phyloP scores from a whole-genome alignment of 2,113 vertebrate species.

The Ivindomyrus marchei region DNA sequence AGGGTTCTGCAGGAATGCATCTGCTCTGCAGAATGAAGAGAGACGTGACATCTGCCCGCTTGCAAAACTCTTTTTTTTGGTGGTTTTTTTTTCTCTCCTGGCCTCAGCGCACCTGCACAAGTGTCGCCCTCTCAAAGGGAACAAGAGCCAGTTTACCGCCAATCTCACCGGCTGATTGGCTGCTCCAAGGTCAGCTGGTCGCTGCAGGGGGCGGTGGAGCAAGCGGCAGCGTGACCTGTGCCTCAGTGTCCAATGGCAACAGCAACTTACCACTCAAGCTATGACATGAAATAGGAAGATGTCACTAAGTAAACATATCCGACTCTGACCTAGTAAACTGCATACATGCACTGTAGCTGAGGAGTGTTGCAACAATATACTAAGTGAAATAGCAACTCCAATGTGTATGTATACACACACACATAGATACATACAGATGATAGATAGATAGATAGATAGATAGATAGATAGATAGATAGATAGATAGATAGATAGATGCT shows the following conservation, averaged over 20 bases:
- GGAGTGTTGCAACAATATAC: background rate
- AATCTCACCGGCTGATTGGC: background rate
- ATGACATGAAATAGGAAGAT: conserved; percentile 29
- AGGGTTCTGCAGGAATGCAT: background rate
- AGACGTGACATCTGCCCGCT: background rate
- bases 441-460: background rate
- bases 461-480: background rate
- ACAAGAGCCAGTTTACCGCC: background rate
- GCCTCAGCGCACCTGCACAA: conserved; percentile 3
- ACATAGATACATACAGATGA: background rate
- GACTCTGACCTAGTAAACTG: conserved; percentile 10
- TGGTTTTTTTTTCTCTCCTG: background rate
- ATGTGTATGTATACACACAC: background rate
- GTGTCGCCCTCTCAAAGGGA: background rate
- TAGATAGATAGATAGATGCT: background rate
- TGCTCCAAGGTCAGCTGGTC: background rate
- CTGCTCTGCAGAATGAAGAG: background rate
- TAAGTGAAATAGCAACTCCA: background rate
- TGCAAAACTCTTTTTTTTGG: background rate
- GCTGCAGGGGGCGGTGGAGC: background rate
- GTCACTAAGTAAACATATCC: conserved; percentile 33
- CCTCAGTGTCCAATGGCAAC: conserved; percentile 46
- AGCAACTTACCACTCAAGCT: conserved; percentile 37
- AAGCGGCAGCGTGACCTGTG: conserved; percentile 19
- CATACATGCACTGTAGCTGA: background rate